Conservation (phyloP, 1,140 invertebrate species). For the Drosophila kohkoa region DNA sequence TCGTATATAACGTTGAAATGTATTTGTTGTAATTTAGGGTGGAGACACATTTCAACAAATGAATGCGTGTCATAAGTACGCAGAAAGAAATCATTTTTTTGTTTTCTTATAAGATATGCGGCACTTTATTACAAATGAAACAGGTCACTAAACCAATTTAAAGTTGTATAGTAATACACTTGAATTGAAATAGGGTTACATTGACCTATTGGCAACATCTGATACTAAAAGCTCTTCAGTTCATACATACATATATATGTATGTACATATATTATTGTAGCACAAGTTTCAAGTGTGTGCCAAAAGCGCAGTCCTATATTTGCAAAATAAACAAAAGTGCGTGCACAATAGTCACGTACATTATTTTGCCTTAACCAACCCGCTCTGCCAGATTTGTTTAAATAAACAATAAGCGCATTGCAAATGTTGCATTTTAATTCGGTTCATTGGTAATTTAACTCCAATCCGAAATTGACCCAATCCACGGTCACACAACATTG, state of each 20-base stretch:
- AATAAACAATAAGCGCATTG: conserved; percentile 49
- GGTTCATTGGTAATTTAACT: conserved; percentile 32
- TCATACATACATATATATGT: background rate
- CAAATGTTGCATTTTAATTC: conserved; percentile 58
- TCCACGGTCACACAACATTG: conserved; percentile 16
- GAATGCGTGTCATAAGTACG: too few species aligned
- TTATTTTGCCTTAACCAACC: conserved; percentile 23
- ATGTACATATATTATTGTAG: conserved; percentile 30
- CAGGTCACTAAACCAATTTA: background rate
- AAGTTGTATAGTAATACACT: background rate
- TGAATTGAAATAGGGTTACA: conserved; percentile 5
- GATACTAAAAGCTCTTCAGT: conserved; percentile 1
- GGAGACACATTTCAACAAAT: too few species aligned
- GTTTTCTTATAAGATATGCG: too few species aligned
- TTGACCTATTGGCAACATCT: conserved; percentile 11
- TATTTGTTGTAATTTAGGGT: too few species aligned
- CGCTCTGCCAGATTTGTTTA: conserved; percentile 38
- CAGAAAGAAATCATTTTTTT: too few species aligned
- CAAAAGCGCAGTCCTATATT: conserved; percentile 46
- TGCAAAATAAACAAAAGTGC: conserved; percentile 55
- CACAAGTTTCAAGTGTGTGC: conserved; percentile 16
- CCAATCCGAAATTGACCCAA: background rate
- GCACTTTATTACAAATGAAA: too few species aligned
- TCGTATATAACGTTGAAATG: too few species aligned
- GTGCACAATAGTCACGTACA: conserved; percentile 40